phyloP scores from a whole-genome alignment of 2,797 vertebrate genomes.

The Artibeus jamaicensis region DNA sequence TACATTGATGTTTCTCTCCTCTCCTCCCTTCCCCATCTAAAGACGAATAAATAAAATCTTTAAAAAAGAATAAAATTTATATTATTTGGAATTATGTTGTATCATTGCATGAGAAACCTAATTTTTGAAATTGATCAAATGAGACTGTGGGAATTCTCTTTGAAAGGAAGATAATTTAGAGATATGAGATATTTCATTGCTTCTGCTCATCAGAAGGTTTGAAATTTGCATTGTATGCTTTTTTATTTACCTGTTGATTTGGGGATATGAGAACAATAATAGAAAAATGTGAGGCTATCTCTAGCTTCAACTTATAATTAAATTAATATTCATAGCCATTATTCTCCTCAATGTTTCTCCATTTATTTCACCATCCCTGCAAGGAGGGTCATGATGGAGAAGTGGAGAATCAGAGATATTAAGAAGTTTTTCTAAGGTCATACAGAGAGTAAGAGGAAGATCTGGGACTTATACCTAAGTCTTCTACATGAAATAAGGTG shows the following conservation, averaged over 20 bases:
- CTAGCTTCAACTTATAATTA: background rate
- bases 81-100: constrained; percentile 32
- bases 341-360: background rate
- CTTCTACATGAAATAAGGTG: background rate
- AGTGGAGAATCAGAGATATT: background rate
- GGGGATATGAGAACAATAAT: background rate
- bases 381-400: background rate
- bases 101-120: background rate
- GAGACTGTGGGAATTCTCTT: background rate
- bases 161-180: background rate
- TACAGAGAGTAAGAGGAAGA: background rate
- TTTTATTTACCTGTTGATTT: background rate
- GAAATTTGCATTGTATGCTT: background rate
- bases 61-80: too few species aligned
- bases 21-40: too few species aligned
- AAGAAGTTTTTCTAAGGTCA: background rate
- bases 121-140: background rate
- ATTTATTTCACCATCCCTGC: background rate
- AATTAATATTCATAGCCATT: background rate
- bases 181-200: background rate
- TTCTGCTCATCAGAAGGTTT: background rate
- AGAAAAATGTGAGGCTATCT: background rate
- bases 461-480: background rate
- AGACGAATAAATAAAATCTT: too few species aligned
- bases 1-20: too few species aligned